Evolutionary conservation across 2,888 invertebrate genomes (phyloP), one percentile per base, ranked within the genome.

Genomic region (Eupithecia pulchellata): DNA sequence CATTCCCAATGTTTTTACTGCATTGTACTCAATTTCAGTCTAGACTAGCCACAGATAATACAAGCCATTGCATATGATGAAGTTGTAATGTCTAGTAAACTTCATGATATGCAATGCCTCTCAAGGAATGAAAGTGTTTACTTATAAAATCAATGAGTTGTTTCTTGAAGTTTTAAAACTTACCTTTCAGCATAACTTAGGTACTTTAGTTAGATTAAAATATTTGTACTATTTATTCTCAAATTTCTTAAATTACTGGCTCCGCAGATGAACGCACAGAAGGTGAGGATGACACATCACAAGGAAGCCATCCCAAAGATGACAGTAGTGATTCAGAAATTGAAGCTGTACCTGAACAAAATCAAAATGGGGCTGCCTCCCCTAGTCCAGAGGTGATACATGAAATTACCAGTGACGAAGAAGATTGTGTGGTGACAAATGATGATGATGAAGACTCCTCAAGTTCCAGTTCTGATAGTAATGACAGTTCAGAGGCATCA

Each of bases 401-500:
- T 81, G 95, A 95, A 83, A 94, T 94, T 68, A 91, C 93, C 66
- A 95, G 94, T 88, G 95, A 93, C 77, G 95, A 76, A 65, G 96
- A 96, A 78, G 95, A 95, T 81, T 90, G 90, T 83, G 85, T 90
- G 75, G 90, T 91, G 91, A 96, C 91, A 82, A 91, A 92, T 85
- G 95, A 95, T 81, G 93, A 90, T 88, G 94, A 88, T 70, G 93
- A 90, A 87, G 94, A 88, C 69, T 87, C 89, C 77, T 90, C 94
- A 81, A 87, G 96, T 96, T 76, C 97, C 94, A 91, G 90, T 86
- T 84, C 91, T 64, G 91, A 91, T 70, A 90, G 89, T 78, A 91
- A 95, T 95, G 84, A 93, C 94, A 84, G 96, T 95, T 77, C 97
- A 94, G 94, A 96, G 95, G 82, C 83, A 76, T 93, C 93, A 64